Evolutionary conservation across 2,888 invertebrate species (phyloP).

Genomic region (Rhagonycha fulva): DNA sequence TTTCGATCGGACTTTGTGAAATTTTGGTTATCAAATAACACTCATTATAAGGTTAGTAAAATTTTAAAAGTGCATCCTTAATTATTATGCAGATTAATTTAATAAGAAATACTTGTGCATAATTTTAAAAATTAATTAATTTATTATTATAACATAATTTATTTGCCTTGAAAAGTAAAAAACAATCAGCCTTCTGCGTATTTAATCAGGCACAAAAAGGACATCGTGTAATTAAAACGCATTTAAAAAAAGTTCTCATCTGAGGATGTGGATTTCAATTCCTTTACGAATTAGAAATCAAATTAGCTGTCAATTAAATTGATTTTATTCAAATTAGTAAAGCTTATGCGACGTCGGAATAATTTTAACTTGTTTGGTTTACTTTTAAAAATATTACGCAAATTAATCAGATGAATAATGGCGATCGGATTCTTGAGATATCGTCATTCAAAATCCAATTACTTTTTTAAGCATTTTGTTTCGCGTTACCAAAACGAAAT

Average conservation of each 20-base stretch:
- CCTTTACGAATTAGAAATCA: neutral
- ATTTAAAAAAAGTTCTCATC: neutral
- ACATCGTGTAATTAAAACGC: neutral
- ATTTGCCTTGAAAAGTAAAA: neutral
- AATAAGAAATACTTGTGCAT: neutral
- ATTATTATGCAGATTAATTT: no score
- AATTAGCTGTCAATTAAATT: neutral
- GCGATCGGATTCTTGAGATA: neutral
- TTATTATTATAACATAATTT: neutral
- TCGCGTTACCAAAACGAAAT: constrained; percentile 1
- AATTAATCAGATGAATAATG: neutral
- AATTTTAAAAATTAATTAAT: neutral
- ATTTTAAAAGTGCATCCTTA: no score
- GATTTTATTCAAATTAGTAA: neutral
- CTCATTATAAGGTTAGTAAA: neutral
- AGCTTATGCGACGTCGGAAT: neutral
- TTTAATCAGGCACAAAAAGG: neutral
- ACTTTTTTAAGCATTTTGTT: constrained; percentile 11
- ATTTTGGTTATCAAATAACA: neutral
- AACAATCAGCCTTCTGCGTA: neutral
- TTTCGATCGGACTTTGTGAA: neutral
- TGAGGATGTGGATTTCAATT: neutral
- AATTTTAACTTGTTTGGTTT: neutral
- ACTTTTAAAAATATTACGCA: constrained; percentile 5
- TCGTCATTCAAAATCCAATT: constrained; percentile 11